A percentile compares a stretch with the other conserved stretches of the same genome.
Conservation (phyloP, 2,113 vertebrate species). For the Varanus salvator region DNA sequence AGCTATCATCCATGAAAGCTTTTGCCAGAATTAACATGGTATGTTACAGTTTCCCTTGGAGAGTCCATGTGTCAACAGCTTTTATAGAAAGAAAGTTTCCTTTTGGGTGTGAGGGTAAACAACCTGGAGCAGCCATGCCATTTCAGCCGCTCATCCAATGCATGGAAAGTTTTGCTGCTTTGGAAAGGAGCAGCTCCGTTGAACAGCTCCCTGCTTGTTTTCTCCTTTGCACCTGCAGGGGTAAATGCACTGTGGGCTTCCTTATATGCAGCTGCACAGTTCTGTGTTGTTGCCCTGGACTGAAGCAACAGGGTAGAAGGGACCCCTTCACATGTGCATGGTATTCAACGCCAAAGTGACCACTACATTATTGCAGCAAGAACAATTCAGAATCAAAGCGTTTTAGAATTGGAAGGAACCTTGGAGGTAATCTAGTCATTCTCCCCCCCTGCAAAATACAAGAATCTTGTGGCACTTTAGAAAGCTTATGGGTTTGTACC, state of each 20-base stretch:
- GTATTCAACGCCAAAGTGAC: background rate
- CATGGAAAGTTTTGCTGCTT: background rate
- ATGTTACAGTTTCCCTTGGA: no score
- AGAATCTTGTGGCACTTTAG: background rate
- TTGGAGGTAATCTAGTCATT: background rate
- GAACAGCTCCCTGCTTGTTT: no score
- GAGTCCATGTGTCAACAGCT: background rate
- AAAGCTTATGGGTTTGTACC: no score
- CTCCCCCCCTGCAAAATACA: no score
- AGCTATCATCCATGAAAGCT: no score
- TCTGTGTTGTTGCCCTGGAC: background rate
- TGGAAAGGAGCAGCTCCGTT: background rate
- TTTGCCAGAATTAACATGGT: no score
- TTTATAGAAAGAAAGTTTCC: background rate
- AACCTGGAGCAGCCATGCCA: background rate
- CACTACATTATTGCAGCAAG: background rate
- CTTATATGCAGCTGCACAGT: background rate
- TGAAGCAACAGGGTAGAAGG: background rate
- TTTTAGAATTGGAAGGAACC: background rate
- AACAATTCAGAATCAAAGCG: background rate
- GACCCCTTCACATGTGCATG: background rate
- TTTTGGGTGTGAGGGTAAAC: background rate
- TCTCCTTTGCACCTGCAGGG: background rate
- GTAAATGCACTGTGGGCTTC: background rate
- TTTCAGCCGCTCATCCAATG: background rate